These are phyloP conservation scores for Opisthocomus hoazin DNA, from an alignment of 2,113 vertebrate species.

Conservation along the genomic window DNA sequence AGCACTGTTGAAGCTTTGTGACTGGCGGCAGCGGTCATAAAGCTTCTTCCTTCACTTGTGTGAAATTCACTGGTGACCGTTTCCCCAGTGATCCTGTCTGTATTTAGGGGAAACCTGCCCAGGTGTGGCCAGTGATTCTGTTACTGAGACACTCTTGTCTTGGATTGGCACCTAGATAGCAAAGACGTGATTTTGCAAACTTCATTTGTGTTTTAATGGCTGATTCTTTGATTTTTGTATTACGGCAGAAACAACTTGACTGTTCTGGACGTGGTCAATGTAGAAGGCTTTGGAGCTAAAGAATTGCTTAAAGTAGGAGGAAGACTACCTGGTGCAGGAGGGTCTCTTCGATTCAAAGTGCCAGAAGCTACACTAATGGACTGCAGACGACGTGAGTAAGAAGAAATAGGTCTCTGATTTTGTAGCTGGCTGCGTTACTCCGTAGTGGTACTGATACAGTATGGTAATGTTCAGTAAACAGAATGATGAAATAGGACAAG, in stretches of 20 bases:
- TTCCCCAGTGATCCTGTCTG: not conserved
- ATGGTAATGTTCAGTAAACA: not conserved
- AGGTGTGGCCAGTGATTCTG: not conserved
- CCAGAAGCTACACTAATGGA: slow-evolving; percentile 96
- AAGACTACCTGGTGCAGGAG: slow-evolving; percentile 85
- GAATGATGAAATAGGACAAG: not conserved
- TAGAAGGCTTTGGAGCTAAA: slow-evolving; percentile 89
- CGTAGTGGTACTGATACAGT: fast-evolving
- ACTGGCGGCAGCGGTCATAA: not conserved
- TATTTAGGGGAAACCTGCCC: not conserved
- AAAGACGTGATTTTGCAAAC: not conserved
- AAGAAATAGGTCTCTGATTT: not conserved
- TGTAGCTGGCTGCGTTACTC: not conserved
- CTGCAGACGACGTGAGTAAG: slow-evolving; percentile 87
- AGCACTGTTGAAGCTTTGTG: not conserved
- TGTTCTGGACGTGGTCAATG: slow-evolving; percentile 83
- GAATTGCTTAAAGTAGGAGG: slow-evolving; percentile 91
- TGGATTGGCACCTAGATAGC: not conserved
- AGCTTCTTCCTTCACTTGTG: not conserved
- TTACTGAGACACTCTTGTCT: not conserved
- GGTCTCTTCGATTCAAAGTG: slow-evolving; percentile 93
- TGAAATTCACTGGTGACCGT: not conserved
- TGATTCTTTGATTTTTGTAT: not conserved
- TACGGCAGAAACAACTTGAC: slow-evolving; percentile 90
- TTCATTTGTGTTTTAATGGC: not conserved